Conservation (phyloP, 1,140 invertebrate species). For the Venturia canescens region DNA sequence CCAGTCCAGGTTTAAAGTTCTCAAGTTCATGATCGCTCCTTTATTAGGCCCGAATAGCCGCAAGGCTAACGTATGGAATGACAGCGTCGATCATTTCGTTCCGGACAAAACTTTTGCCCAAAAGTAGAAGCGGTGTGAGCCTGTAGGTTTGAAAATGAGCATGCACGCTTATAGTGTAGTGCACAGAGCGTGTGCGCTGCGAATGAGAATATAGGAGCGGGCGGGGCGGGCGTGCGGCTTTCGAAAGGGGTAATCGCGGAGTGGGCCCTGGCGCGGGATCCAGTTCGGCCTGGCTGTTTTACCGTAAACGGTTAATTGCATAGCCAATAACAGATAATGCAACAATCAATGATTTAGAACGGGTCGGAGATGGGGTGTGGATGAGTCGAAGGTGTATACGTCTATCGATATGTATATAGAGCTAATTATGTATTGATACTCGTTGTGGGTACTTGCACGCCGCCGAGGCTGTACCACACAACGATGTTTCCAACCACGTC, state of each 20-base stretch:
- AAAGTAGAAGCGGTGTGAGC: not conserved
- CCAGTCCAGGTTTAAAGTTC: not conserved
- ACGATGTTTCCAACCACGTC: conserved; percentile 65
- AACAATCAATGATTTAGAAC: conserved; percentile 76
- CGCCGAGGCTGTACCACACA: conserved; percentile 44
- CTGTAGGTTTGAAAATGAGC: not conserved
- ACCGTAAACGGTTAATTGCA: conserved; percentile 76
- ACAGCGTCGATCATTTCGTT: not conserved
- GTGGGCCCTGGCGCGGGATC: not conserved
- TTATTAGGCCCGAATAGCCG: not conserved
- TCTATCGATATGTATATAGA: conserved; percentile 28
- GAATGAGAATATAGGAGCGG: conserved; percentile 5
- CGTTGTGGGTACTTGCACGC: conserved; percentile 30
- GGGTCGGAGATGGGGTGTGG: conserved; percentile 36
- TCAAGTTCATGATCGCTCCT: not conserved
- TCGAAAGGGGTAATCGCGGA: not conserved
- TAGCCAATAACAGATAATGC: conserved; percentile 78
- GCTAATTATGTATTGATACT: conserved; percentile 31
- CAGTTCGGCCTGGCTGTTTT: conserved; percentile 65
- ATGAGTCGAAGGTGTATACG: conserved; percentile 24
- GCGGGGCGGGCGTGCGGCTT: not conserved
- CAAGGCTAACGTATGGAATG: not conserved
- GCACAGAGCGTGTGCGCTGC: not conserved
- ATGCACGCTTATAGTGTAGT: not conserved
- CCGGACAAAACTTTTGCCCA: conserved; percentile 4